A percentile compares a stretch with the other conserved stretches of the same genome.
These are phyloP conservation scores for Choloepus hoffmanni DNA, from an alignment of 2,113 vertebrate species.

Conservation along the genomic window DNA sequence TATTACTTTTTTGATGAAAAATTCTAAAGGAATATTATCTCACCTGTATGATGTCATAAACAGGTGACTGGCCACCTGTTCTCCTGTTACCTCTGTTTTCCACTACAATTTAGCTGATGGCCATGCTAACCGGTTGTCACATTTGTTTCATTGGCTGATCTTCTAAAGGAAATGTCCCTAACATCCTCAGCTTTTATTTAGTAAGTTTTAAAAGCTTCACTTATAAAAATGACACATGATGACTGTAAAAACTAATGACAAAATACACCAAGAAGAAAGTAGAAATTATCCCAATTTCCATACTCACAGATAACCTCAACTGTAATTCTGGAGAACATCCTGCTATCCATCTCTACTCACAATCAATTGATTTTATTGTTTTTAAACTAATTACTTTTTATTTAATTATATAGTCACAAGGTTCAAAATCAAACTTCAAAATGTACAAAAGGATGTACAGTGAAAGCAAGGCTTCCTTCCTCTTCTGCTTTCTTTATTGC, in stretches of 20 bases:
- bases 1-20: background rate
- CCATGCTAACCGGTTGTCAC: background rate
- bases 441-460: background rate
- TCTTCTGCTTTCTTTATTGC: background rate
- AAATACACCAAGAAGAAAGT: background rate
- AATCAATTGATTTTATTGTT: background rate
- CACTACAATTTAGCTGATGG: background rate
- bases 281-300: background rate
- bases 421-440: background rate
- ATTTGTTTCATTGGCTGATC: background rate
- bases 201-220: slow-evolving; percentile 41
- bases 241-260: background rate
- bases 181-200: background rate
- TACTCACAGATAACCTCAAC: background rate
- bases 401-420: background rate
- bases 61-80: background rate
- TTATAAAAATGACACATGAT: background rate
- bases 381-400: background rate
- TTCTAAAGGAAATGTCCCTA: background rate
- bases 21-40: background rate
- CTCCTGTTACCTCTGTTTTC: background rate
- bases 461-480: background rate
- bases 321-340: background rate
- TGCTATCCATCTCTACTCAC: no score
- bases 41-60: background rate